Conservation (phyloP, 1,140 invertebrate genomes). For the Caenorhabditis inopinata region DNA sequence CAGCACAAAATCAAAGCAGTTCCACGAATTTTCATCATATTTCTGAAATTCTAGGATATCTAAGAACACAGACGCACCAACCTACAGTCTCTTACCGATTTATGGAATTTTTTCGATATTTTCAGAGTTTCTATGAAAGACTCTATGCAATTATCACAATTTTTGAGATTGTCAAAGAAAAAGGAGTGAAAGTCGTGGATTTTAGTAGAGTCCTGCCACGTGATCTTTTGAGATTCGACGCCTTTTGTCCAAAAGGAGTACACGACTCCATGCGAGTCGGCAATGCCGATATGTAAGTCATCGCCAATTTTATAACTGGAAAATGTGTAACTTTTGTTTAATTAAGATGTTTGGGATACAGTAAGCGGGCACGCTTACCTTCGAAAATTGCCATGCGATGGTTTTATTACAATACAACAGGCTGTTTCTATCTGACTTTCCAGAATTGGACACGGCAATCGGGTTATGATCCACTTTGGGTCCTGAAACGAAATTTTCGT, state of each 20-base stretch:
- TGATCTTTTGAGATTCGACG: background rate
- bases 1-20: constrained; percentile 45
- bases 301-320: constrained; percentile 29
- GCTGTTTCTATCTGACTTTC: background rate
- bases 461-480: background rate
- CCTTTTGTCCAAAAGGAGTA: constrained; percentile 44
- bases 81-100: background rate
- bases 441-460: background rate
- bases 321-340: too few species aligned
- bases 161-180: background rate
- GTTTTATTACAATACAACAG: background rate
- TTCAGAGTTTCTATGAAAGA: background rate
- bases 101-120: background rate
- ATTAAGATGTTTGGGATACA: too few species aligned
- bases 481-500: background rate
- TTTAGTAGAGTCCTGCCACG: background rate
- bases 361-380: too few species aligned
- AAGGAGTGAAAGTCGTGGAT: background rate
- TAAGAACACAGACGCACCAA: too few species aligned
- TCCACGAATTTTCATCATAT: constrained; percentile 29
- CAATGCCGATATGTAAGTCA: constrained; percentile 39
- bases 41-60: too few species aligned
- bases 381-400: background rate
- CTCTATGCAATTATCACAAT: background rate
- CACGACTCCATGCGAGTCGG: background rate